Evolutionary conservation across 1,140 invertebrate genomes (phyloP), one percentile per base, ranked within the genome.

Genomic region (Saccostrea echinata): DNA sequence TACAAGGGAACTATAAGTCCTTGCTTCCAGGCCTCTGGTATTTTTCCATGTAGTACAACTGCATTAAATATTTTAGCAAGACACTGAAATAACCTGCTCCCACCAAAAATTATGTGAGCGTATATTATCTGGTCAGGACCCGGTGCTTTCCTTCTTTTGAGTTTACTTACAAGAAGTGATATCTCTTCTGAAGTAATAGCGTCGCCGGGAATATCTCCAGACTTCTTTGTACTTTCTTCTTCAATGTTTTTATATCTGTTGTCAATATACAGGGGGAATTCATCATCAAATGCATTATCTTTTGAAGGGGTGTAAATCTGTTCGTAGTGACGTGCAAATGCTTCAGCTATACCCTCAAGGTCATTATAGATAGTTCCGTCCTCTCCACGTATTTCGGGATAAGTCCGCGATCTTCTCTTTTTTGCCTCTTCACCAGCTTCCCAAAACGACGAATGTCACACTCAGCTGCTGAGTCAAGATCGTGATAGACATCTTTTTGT

Each of bases 101-200:
- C 27, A 81, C 85, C 68, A 55, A 51, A 85, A 9, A 55, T 81
- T 0, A 86, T 53, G 24, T 86, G 85, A 30, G 76, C 68, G 35
- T 86, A 76, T 21, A 43, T 30, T 4, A 80, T 86, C 43, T 52
- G 64, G 55, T n/a, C n/a, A n/a, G n/a, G n/a, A n/a, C n/a, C n/a
- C n/a, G n/a, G n/a, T n/a, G n/a, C n/a, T n/a, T n/a, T 80, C 85
- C 64, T 43, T 27, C 21, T n/a, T 76, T 85, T 85, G n/a, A 85
- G 27, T 3, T 71, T 18, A 30, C 61, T 1, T 11, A 51, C 33
- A 4, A 76, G n/a, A 3, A 9, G 12, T 24, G 9, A 33, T 21
- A 43, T 68, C 55, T 86, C 84, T 9, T 76, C 35, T 4, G 61
- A 43, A 21, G 12, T 9, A 4, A 85, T 16, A 11, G 57, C 30